phyloP scores from a whole-genome alignment of 2,888 invertebrate genomes.

The Microctonus brassicae region DNA sequence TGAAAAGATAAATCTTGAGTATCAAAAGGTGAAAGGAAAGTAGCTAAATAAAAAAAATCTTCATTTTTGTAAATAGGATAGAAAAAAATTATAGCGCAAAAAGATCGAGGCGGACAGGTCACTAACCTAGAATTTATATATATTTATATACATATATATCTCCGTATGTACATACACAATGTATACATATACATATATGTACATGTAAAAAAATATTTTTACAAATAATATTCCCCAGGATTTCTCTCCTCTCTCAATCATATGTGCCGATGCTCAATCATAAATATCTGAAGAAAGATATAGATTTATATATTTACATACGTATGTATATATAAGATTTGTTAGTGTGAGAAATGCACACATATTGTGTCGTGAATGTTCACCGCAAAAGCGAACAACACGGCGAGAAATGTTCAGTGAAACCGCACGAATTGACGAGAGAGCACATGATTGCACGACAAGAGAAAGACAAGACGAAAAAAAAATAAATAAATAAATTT shows the following conservation, averaged over 20 bases:
- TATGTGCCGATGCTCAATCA: slow-evolving; percentile 31
- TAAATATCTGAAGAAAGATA: slow-evolving; percentile 24
- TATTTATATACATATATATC: neutral
- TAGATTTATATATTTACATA: neutral
- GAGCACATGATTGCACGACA: slow-evolving; percentile 29
- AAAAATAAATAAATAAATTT: neutral
- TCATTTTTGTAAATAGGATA: neutral
- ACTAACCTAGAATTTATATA: neutral
- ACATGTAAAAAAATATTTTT: neutral
- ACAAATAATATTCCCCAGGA: slow-evolving; percentile 9
- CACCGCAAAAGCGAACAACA: neutral
- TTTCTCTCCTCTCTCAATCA: slow-evolving; percentile 29
- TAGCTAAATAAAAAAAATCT: neutral
- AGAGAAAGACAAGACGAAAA: slow-evolving; percentile 2
- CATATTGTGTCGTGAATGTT: slow-evolving; percentile 24
- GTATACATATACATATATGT: too few species aligned
- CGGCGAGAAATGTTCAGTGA: slow-evolving; percentile 15
- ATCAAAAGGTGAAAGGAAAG: slow-evolving; percentile 15
- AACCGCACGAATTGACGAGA: slow-evolving; percentile 28
- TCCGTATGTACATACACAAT: too few species aligned
- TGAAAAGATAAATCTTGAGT: slow-evolving; percentile 9
- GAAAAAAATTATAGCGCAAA: slow-evolving; percentile 12
- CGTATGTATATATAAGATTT: neutral
- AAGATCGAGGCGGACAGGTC: slow-evolving; percentile 16
- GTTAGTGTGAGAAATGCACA: neutral